Evolutionary conservation across 1,140 invertebrate genomes (phyloP).

Genomic region (Drosophila pseudoobscura): DNA sequence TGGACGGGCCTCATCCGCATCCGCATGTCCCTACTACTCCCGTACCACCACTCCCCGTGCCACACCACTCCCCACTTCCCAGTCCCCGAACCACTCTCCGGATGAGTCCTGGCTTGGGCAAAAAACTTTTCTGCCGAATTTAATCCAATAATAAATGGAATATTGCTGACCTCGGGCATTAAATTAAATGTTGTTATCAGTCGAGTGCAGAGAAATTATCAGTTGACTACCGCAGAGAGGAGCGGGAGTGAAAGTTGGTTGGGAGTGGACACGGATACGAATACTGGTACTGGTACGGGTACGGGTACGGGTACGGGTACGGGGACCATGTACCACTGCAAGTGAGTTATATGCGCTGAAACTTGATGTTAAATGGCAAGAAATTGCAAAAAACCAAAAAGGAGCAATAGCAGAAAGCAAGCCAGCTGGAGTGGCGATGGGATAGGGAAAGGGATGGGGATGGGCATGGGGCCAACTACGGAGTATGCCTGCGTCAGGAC

Average conservation of each 20-base stretch:
- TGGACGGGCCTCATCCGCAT: conserved; percentile 16
- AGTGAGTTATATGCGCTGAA: conserved; percentile 60
- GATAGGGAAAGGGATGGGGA: background rate
- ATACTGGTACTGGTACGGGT: background rate
- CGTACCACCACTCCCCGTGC: background rate
- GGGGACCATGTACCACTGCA: conserved; percentile 3
- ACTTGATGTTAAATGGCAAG: conserved; percentile 55
- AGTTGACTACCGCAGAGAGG: conserved; percentile 20
- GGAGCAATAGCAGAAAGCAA: conserved; percentile 4
- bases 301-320: conserved; percentile 2
- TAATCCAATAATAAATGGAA: conserved; percentile 84
- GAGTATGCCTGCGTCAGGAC: conserved; percentile 1
- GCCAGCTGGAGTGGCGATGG: background rate
- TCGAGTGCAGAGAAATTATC: conserved; percentile 83
- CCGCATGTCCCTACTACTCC: background rate
- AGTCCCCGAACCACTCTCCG: background rate
- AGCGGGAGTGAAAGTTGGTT: background rate
- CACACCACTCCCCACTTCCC: too few relatives aligned
- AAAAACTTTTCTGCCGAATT: conserved; percentile 81
- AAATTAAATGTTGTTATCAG: conserved; percentile 84
- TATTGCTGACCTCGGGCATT: conserved; percentile 84
- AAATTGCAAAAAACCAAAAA: conserved; percentile 13
- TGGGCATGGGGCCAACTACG: background rate
- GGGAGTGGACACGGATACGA: background rate
- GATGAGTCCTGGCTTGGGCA: conserved; percentile 1